A percentile compares a stretch with the other conserved stretches of the same genome.
Evolutionary conservation across 2,113 vertebrate species (phyloP).

Genomic region (Micronycteris hirsuta): DNA sequence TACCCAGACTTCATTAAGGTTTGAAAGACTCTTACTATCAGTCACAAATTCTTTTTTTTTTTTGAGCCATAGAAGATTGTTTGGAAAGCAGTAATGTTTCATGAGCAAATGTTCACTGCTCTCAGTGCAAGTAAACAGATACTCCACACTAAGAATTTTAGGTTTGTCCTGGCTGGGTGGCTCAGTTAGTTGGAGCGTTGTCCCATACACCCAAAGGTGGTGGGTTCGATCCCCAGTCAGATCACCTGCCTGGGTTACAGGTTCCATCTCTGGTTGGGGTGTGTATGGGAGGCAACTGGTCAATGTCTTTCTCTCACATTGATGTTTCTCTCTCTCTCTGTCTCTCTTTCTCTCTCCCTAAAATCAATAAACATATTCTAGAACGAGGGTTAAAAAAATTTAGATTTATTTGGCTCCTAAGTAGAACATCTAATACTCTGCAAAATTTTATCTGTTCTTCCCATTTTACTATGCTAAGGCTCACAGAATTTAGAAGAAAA

Average conservation of each 20-base stretch:
- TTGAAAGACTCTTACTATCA: not conserved
- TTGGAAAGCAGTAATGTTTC: not conserved
- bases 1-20: not conserved
- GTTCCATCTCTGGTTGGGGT: too few relatives aligned
- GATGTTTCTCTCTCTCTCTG: too few relatives aligned
- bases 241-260: too few relatives aligned
- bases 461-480: not conserved
- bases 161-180: too few relatives aligned
- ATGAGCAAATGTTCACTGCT: not conserved
- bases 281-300: too few relatives aligned
- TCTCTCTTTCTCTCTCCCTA: too few relatives aligned
- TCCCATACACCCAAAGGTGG: too few relatives aligned
- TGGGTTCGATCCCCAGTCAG: too few relatives aligned
- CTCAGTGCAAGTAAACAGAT: not conserved
- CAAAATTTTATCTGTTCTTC: not conserved
- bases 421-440: not conserved
- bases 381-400: not conserved
- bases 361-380: too few relatives aligned
- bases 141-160: not conserved
- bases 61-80: not conserved
- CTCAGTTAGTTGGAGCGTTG: too few relatives aligned
- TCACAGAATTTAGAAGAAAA: not conserved
- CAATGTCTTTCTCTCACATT: too few relatives aligned
- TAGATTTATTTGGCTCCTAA: not conserved
- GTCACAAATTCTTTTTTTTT: not conserved